Base-by-base conservation (phyloP, 2,888 invertebrate species). In the Trissolcus japonicus region DNA sequence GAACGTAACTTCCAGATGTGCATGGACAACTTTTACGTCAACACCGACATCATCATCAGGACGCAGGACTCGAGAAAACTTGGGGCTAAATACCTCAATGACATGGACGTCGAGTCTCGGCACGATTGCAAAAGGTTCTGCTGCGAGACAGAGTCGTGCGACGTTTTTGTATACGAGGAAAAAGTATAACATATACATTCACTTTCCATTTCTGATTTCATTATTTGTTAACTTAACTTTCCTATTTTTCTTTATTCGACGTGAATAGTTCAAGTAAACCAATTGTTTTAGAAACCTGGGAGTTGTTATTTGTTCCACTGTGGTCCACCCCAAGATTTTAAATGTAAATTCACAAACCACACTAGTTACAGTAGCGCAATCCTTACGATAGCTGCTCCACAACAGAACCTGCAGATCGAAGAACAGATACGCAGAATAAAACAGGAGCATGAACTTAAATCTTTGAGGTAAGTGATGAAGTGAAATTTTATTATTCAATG, bases 221-320 rank as follows among this genome's bases (percentile, higher is more conserved):
- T 25, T 6, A 25, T 6, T n/a, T 13, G n/a, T 43, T 3, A 43
- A 43, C 11, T 14, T 43, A 11, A 6, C n/a, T 43, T 14, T 14
- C 16, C 4, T n/a, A 2, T 46, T 46, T 4, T 6, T 25, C 6
- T 4, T n/a, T n/a, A n/a, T n/a, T 25, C 25, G 25, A 16, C 16
- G 7, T 46, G 4, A 46, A 46, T 2, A 0, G 6, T 14, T 46
- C 1, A 14, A 14, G 46, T 16, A 14, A 46, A 14, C 14, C 4
- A 46, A 46, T 46, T 14, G 14, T 90, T 90, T 50, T 89, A 95
- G 95, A 94, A 93, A 81, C 93, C 94, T 3, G 96, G 96, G 76
- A 95, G 96, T 87, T 97, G 97, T 89, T 97, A 97, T 89, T 91
- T 97, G 80, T 97, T 97, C 89, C 94, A 95, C 89, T 97, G 97